phyloP scores from a whole-genome alignment of 1,140 invertebrate genomes.

The Drosophila rufa region DNA sequence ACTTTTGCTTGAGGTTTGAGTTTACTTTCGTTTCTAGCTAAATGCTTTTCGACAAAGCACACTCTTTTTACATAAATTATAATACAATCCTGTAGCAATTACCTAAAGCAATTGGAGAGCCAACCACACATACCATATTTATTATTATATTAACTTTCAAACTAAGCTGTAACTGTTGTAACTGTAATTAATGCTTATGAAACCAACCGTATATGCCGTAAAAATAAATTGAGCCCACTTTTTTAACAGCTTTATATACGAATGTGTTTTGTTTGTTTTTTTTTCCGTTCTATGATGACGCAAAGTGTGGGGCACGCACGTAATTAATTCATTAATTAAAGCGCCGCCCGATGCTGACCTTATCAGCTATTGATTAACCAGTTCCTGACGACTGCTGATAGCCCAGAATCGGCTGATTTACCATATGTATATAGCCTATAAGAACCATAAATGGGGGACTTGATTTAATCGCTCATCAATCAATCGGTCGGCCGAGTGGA shows the following conservation, averaged over 20 bases:
- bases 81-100: conserved; percentile 36
- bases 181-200: conserved; percentile 28
- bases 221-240: conserved; percentile 56
- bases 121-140: conserved; percentile 24
- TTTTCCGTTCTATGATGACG: not conserved
- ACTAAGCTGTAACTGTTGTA: conserved; percentile 37
- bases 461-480: conserved; percentile 33
- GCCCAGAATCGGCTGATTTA: not conserved
- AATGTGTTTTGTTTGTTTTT: not conserved
- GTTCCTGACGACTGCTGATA: conserved; percentile 7
- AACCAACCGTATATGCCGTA: conserved; percentile 21
- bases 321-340: conserved; percentile 26
- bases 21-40: conserved; percentile 68
- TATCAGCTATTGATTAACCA: conserved; percentile 21
- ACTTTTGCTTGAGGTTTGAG: conserved; percentile 44
- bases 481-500: conserved; percentile 11
- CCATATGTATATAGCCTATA: not conserved
- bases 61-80: conserved; percentile 4
- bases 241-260: conserved; percentile 60
- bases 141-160: conserved; percentile 20
- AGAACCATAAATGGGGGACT: conserved; percentile 3
- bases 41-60: conserved; percentile 57
- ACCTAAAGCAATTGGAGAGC: conserved; percentile 54
- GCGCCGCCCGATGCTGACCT: not conserved
- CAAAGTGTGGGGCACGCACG: not conserved